Base-by-base conservation (phyloP, 2,797 vertebrate species). In the Loris lydekkerianus region DNA sequence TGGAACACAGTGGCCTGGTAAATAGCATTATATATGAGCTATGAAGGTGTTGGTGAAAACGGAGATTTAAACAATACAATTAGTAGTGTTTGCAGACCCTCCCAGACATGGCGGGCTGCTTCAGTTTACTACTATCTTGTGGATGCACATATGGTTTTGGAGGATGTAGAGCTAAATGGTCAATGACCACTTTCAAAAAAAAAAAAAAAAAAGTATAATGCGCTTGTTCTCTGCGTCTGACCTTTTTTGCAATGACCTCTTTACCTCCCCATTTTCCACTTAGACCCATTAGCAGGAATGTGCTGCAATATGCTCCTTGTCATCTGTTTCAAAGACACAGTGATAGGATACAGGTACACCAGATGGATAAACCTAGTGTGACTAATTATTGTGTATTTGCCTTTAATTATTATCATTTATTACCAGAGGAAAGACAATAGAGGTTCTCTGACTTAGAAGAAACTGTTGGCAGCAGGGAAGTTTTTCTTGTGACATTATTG, bases 381-480 rank as follows among this genome's bases (percentile, higher is more conserved):
- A 99, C 99, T 99, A 99, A 99, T 99, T 99, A 99, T 99, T 99
- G 98, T 99, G 98, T 99, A 99, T 99, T 99, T 99, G 98, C 98
- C 98, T 99, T 99, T 99, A 99, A 99, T 99, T 99, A 99, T 99
- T 99, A 99, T 99, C 99, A 99, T 99, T 99, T 99, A 99, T 99
- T 99, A 99, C 97, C 92, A 97, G 97, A 98, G 98, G 98, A 99
- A 98, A 99, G 98, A 99, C 99, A 99, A 99, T 98, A 98, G 98
- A 99, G 98, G 98, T 98, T 99, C 98, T 98, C 97, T 98, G 98
- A 98, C 97, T 98, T 63, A 76, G 98, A 98, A 98, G 97, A 86
- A 96, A 98, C 98, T 98, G 98, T 98, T 91, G 94, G 97, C 98
- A 98, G 97, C 98, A 97, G 97, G 97, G 97, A 98, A 97, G 69